A percentile compares a stretch with the other conserved stretches of the same genome.
Evolutionary conservation across 1,140 invertebrate species (phyloP).

Genomic region (Cotesia vestalis): DNA sequence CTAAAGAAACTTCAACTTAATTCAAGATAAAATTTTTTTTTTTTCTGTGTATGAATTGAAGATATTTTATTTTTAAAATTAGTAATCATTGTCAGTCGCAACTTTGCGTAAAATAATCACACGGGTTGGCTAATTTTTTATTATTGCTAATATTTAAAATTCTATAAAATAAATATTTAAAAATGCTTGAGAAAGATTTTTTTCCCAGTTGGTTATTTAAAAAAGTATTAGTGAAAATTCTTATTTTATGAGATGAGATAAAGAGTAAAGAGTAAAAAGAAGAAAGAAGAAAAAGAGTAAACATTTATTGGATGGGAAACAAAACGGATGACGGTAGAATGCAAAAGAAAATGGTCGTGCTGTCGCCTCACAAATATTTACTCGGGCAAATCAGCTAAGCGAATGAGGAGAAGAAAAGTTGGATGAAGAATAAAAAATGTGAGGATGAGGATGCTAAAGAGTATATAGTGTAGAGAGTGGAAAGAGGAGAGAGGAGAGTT

Average conservation of each 20-base stretch:
- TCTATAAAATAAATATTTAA: too few species aligned
- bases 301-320: constrained; percentile 5
- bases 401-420: constrained; percentile 10
- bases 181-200: background rate
- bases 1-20: too few species aligned
- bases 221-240: constrained; percentile 19
- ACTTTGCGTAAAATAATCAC: too few species aligned
- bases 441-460: constrained; percentile 19
- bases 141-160: too few species aligned
- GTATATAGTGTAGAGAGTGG: background rate
- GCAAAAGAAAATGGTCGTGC: constrained; percentile 18
- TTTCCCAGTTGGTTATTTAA: background rate
- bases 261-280: background rate
- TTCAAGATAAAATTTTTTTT: too few species aligned
- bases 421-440: background rate
- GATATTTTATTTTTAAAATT: too few species aligned
- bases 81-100: too few species aligned
- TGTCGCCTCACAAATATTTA: constrained; percentile 53
- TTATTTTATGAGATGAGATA: too few species aligned
- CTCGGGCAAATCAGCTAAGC: constrained; percentile 36
- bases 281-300: background rate
- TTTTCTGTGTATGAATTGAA: too few species aligned
- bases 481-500: background rate
- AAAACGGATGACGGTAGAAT: constrained; percentile 19
- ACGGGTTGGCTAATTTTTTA: too few species aligned